Conservation (phyloP, 2,113 vertebrate genomes). For the Chaetodon auriga region DNA sequence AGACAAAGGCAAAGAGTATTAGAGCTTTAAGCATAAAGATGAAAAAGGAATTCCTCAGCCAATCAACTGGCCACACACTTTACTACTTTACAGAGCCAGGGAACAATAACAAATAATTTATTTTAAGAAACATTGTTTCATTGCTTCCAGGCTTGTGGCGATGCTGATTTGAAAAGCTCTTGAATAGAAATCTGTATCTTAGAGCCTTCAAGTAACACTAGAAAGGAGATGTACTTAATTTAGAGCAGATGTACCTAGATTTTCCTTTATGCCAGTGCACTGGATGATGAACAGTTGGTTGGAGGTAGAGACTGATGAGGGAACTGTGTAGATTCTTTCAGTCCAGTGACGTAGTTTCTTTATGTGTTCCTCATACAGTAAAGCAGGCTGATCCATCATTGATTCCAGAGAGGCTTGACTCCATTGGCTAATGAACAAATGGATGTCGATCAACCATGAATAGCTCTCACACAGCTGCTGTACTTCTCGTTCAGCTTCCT, state of each 20-base stretch:
- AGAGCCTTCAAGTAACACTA: neutral
- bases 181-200: neutral
- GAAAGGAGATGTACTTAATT: neutral
- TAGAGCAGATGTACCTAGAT: slow-evolving; percentile 75
- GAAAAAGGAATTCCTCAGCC: neutral
- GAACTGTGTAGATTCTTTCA: slow-evolving; percentile 55
- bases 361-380: slow-evolving; percentile 75
- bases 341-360: slow-evolving; percentile 77
- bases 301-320: slow-evolving; percentile 73
- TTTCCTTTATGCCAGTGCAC: slow-evolving; percentile 67
- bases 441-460: slow-evolving; percentile 79
- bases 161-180: neutral
- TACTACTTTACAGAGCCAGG: neutral
- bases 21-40: neutral
- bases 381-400: slow-evolving; percentile 73
- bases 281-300: slow-evolving; percentile 81
- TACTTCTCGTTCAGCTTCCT: slow-evolving; percentile 81
- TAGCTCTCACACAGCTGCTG: slow-evolving; percentile 75
- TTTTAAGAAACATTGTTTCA: neutral
- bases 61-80: neutral
- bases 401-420: slow-evolving; percentile 71
- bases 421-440: slow-evolving; percentile 80
- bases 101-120: neutral
- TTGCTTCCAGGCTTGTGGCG: neutral
- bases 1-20: slow-evolving; percentile 14